phyloP scores from a whole-genome alignment of 35 echinoderm and acorn worm genomes.

The Strongylocentrotus purpuratus region DNA sequence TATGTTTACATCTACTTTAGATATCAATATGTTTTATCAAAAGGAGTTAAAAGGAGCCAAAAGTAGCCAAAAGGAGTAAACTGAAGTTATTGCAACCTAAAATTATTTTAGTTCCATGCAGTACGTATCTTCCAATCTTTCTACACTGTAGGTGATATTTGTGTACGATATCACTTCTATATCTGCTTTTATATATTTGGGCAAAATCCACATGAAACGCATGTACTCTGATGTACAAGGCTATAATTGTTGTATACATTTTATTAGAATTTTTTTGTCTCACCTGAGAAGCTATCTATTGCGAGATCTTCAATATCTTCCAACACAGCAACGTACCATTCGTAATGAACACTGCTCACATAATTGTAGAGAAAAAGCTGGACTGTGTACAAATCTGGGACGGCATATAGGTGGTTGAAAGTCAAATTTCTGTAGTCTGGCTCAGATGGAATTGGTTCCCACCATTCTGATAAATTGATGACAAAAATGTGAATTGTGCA shows the following conservation, averaged over 20 bases:
- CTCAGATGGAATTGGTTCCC: background rate
- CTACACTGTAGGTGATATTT: too few relatives aligned
- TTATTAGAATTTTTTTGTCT: background rate
- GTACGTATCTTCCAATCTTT: too few relatives aligned
- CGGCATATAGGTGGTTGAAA: background rate
- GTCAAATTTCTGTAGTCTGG: background rate
- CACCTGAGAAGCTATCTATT: conserved; percentile 15
- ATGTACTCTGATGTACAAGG: background rate
- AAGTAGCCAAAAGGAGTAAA: background rate
- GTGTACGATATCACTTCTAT: too few relatives aligned
- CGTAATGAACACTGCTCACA: background rate
- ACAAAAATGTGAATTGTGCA: background rate
- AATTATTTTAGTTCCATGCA: background rate
- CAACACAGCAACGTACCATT: background rate
- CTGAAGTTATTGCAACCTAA: background rate
- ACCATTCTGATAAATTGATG: background rate
- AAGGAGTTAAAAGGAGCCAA: too few relatives aligned
- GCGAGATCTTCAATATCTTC: conserved; percentile 25
- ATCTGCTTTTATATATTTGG: background rate
- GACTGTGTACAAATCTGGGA: background rate
- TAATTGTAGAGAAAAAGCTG: conserved; percentile 36
- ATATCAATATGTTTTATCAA: too few relatives aligned
- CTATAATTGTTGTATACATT: background rate
- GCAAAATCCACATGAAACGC: background rate
- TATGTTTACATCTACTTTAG: too few relatives aligned